A percentile compares a stretch with the other conserved stretches of the same genome.
Conservation (phyloP, 2,113 vertebrate species). For the Nothoprocta pentlandii region DNA sequence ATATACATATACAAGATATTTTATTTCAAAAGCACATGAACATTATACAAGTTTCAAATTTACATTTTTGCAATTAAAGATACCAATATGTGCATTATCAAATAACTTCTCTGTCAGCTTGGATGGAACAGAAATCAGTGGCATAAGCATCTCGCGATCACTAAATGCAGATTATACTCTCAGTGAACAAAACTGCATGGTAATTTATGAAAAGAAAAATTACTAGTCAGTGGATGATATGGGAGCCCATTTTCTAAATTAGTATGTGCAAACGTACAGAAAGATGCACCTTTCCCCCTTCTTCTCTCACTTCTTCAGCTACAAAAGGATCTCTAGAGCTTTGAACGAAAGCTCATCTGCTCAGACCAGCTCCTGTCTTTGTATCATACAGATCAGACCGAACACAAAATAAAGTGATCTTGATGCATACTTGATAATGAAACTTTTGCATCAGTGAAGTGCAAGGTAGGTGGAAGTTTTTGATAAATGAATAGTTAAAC, state of each 20-base stretch:
- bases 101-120: conserved; percentile 76
- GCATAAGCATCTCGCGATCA: conserved; percentile 77
- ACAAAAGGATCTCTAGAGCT: conserved; percentile 12
- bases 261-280: conserved; percentile 67
- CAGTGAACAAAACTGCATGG: conserved; percentile 84
- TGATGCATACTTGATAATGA: background rate
- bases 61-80: conserved; percentile 84
- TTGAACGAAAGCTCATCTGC: background rate
- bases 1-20: conserved; percentile 85
- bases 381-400: background rate
- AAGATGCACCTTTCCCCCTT: conserved; percentile 49
- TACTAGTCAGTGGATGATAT: conserved; percentile 58
- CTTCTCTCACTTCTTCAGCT: conserved; percentile 17
- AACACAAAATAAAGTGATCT: conserved; percentile 61
- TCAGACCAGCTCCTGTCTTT: conserved; percentile 45
- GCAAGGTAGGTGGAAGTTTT: conserved; percentile 31
- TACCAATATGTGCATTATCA: conserved; percentile 82
- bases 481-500: conserved; percentile 10
- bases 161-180: conserved; percentile 79
- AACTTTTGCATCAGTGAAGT: conserved; percentile 53
- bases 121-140: conserved; percentile 79
- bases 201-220: conserved; percentile 71
- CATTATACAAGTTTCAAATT: conserved; percentile 86
- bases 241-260: conserved; percentile 64
- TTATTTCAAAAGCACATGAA: conserved; percentile 84